These are phyloP conservation scores for Megastigmus dorsalis DNA, from an alignment of 2,888 invertebrate species.

Conservation along the genomic window DNA sequence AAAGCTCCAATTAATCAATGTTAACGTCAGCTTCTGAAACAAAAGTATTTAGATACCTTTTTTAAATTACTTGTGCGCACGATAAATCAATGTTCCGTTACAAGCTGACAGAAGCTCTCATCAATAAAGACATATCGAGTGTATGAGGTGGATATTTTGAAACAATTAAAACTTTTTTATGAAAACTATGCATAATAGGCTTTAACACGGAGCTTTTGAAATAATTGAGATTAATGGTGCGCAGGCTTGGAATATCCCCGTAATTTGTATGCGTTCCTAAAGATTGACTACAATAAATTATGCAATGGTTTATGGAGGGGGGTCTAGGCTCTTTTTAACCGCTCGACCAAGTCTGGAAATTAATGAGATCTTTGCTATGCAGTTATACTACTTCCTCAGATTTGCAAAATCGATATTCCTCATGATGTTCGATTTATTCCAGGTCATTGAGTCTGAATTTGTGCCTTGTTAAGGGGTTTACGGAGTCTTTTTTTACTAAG, in stretches of 20 bases:
- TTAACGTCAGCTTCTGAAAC: too few relatives aligned
- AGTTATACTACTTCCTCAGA: neutral
- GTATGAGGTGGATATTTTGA: constrained; percentile 9
- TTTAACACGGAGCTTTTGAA: constrained; percentile 19
- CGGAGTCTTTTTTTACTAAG: neutral
- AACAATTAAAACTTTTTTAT: constrained; percentile 32
- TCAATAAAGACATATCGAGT: too few relatives aligned
- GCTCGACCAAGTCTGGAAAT: neutral
- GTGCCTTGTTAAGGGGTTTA: neutral
- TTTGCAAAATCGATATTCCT: constrained; percentile 6
- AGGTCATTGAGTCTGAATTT: neutral
- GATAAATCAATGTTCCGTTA: too few relatives aligned
- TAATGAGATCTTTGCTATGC: neutral
- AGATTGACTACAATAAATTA: constrained; percentile 23
- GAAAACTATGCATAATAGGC: neutral
- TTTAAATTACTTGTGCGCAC: neutral
- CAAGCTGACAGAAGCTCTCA: too few relatives aligned
- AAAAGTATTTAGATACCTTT: too few relatives aligned
- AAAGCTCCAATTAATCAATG: too few relatives aligned
- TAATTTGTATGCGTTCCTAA: neutral
- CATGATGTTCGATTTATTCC: neutral
- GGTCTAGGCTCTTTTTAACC: neutral
- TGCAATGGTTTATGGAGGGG: neutral
- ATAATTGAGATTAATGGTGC: constrained; percentile 37
- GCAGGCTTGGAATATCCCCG: neutral